Evolutionary conservation across 1,140 invertebrate genomes (phyloP).

Genomic region (Ridgeia piscesae): DNA sequence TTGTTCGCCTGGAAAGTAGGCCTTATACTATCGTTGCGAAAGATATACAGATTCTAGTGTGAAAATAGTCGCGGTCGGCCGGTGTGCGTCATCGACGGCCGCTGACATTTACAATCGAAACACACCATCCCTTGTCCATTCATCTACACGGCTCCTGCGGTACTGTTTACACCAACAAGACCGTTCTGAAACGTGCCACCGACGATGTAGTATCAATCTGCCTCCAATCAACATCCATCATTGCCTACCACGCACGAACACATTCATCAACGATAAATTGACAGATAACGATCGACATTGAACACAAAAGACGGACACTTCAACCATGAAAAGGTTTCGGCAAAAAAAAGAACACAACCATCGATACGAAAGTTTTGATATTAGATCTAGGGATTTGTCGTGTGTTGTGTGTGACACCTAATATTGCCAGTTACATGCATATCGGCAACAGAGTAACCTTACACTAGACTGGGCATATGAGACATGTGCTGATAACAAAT

Average conservation of each 20-base stretch:
- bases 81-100: too few relatives aligned
- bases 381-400: too few relatives aligned
- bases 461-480: background rate
- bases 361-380: too few relatives aligned
- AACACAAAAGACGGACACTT: background rate
- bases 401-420: too few relatives aligned
- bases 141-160: background rate
- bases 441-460: background rate
- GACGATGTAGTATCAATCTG: background rate
- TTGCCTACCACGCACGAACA: background rate
- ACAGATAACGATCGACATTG: background rate
- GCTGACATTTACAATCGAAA: background rate
- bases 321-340: too few relatives aligned
- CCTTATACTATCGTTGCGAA: background rate
- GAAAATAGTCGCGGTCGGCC: background rate
- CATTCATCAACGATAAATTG: background rate
- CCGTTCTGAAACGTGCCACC: too few relatives aligned
- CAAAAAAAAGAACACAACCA: too few relatives aligned
- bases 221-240: background rate
- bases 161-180: background rate
- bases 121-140: background rate
- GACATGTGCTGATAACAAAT: background rate
- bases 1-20: background rate
- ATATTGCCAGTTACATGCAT: background rate
- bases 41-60: background rate